These are phyloP conservation scores for Crypturellus tataupa DNA, from an alignment of 2,797 vertebrate species.

Conservation along the genomic window DNA sequence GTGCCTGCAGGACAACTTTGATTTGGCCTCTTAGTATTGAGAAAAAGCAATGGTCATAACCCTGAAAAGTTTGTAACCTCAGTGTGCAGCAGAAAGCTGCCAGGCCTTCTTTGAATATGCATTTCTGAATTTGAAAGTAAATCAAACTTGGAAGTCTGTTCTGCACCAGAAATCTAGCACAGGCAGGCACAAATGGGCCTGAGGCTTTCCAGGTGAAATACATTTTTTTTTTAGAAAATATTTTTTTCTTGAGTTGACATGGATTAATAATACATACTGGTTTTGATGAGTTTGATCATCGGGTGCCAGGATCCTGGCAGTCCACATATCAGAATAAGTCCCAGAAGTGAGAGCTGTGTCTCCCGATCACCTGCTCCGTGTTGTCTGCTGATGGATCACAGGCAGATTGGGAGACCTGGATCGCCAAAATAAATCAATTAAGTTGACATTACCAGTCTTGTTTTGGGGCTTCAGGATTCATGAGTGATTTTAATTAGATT, in stretches of 20 bases:
- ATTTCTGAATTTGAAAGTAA: neutral
- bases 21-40: neutral
- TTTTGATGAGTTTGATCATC: rapidly evolving
- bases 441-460: neutral
- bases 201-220: neutral
- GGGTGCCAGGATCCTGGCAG: neutral
- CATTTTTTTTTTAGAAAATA: neutral
- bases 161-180: neutral
- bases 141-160: conserved; percentile 11
- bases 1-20: neutral
- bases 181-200: neutral
- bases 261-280: neutral
- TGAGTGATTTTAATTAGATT: neutral
- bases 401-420: rapidly evolving
- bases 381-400: rapidly evolving
- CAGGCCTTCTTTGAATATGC: neutral
- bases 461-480: neutral
- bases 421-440: neutral
- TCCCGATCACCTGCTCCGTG: neutral
- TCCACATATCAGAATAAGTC: neutral
- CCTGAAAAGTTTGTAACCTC: neutral
- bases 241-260: neutral
- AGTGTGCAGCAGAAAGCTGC: neutral
- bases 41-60: neutral
- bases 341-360: rapidly evolving